Percentiles rank a stretch among this genome's conserved stretches.
phyloP scores from a whole-genome alignment of 2,113 vertebrate species.

The Mormoops blainvillei region DNA sequence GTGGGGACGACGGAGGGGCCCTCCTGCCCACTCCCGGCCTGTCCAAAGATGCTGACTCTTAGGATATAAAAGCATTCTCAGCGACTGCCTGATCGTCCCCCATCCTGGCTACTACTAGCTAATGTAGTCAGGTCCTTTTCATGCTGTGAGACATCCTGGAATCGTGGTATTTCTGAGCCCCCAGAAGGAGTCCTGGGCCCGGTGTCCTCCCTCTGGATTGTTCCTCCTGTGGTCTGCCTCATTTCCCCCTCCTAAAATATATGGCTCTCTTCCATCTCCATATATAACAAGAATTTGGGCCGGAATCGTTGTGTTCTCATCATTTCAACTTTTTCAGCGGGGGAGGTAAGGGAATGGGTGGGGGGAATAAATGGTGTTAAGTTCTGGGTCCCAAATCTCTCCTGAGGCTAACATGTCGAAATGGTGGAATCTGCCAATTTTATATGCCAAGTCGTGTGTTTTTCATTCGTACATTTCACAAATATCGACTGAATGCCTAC shows the following conservation, averaged over 20 bases:
- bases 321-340: neutral
- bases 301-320: constrained; percentile 28
- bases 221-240: constrained; percentile 32
- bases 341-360: neutral
- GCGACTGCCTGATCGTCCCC: neutral
- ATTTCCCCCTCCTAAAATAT: neutral
- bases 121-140: neutral
- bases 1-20: constrained; percentile 33
- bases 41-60: constrained; percentile 24
- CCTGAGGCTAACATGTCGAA: neutral
- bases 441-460: neutral
- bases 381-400: neutral
- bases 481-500: neutral
- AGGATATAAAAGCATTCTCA: neutral
- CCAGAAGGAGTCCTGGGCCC: neutral
- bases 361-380: neutral
- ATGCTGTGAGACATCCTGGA: constrained; percentile 38
- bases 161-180: constrained; percentile 63
- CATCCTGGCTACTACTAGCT: neutral
- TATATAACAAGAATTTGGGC: constrained; percentile 50
- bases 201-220: neutral
- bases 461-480: neutral
- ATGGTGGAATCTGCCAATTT: neutral
- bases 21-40: constrained; percentile 39
- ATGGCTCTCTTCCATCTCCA: neutral